Base-by-base conservation (phyloP, 2,888 invertebrate species). In the Xestia ashworthii region DNA sequence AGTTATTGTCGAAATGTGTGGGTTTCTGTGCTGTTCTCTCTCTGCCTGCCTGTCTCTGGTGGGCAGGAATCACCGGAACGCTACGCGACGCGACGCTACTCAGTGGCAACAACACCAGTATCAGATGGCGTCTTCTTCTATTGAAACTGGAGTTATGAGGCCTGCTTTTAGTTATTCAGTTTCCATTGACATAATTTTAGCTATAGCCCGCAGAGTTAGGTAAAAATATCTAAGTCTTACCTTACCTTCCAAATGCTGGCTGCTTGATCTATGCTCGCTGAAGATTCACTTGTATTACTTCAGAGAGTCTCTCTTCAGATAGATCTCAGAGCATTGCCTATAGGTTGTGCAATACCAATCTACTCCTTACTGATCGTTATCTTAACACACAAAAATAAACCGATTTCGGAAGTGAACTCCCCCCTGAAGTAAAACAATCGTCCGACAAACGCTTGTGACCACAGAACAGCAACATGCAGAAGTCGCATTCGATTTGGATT, bases 351-450 rank as follows among this genome's bases (percentile, higher is more conserved):
- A 44, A 71, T 71, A 46, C 22, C 46, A 53, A 66, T 50, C 55
- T 68, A 58, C 62, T 64, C 16, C 41, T 69, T 46, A 48, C 71
- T 53, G 75, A 66, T 46, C 58, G 53, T 50, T 72, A 76, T 69
- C 67, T 53, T 46, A 80, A 38, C 82, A 58, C n/a, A 78, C 68
- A 11, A 74, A 84, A 82, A 82, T 86, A 84, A 79, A 84, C 74
- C 66, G 74, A 76, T 78, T 78, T 76, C 65, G 80, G 62, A 74
- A 77, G 75, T 55, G 62, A 81, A 74, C 78, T 81, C 85, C 78
- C 78, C 75, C 65, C 50, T 50, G 44, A 41, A 69, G 50, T 55
- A 38, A 80, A 69, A 80, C 60, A 76, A 69, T 83, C 65, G 32
- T 41, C 53, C 50, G 38, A 65, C 77, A 70, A 80, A 38, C 2